Conservation (phyloP, 2,888 invertebrate genomes). For the Oeneis ivallda region DNA sequence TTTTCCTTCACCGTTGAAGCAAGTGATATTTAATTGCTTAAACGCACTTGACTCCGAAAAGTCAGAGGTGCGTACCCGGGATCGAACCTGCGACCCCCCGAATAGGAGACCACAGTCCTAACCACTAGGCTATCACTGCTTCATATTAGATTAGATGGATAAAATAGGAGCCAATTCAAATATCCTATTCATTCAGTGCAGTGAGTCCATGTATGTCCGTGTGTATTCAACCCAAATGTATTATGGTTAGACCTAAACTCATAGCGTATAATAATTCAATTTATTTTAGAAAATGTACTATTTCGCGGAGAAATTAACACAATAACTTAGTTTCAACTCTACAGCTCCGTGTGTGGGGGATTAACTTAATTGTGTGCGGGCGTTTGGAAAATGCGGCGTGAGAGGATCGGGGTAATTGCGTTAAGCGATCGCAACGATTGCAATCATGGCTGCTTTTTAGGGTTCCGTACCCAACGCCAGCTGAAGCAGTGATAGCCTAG, state of each 20-base stretch:
- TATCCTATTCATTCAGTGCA: background rate
- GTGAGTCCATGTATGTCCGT: too few species aligned
- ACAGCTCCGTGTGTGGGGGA: constrained; percentile 2
- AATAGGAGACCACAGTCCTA: too few species aligned
- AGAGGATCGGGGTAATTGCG: constrained; percentile 2
- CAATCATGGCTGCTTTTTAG: background rate
- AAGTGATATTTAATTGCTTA: too few species aligned
- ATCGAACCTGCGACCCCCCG: too few species aligned
- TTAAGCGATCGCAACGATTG: background rate
- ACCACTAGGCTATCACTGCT: too few species aligned
- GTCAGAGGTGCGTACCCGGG: too few species aligned
- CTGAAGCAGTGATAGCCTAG: too few species aligned
- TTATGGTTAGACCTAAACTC: background rate
- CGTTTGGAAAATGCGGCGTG: constrained; percentile 16
- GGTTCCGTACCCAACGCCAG: too few species aligned
- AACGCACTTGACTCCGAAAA: too few species aligned
- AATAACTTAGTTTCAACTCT: constrained; percentile 8
- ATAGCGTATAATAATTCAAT: background rate
- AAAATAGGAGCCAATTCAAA: constrained; percentile 16
- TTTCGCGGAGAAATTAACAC: constrained; percentile 4
- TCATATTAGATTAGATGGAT: too few species aligned
- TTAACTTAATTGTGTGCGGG: constrained; percentile 24
- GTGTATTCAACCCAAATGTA: background rate
- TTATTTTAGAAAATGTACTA: constrained; percentile 1
- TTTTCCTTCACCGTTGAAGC: too few species aligned